Evolutionary conservation across 1,140 invertebrate genomes (phyloP), one percentile per base, ranked within the genome.

Genomic region (Drosophila varians): DNA sequence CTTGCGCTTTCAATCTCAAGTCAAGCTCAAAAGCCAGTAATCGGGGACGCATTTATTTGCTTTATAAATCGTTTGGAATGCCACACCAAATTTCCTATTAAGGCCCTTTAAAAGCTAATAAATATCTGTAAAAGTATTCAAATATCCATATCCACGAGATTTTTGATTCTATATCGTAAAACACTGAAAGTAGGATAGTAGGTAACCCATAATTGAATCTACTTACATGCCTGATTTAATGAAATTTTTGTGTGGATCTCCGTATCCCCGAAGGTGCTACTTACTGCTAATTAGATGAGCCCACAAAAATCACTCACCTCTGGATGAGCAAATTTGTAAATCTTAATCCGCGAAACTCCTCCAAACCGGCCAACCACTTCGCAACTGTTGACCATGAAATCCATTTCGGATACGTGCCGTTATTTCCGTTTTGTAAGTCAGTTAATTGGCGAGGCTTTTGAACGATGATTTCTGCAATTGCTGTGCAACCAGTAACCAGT

Each of bases 401-500:
- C 72, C 48, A 82, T 77, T 82, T 82, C 45, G 42, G 57, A 47
- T 86, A 86, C 80, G 80, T 86, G 82, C 64, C 70, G 62, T 76
- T 80, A 79, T 86, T 87, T 87, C 72, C 72, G 73, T 86, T 86
- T 86, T 86, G 82, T 87, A 86, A 87, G 82, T 75, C 53, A 74
- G 69, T 62, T 68, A 79, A 83, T 87, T 86, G 69, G 53, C 34
- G 40, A 71, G 9, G 28, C 46, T 38, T 60, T 31, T 9, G 12
- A 48, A 19, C 60, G 43, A 46, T 31, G 74, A 74, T 78, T 84
- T 74, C 46, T 69, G 80, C 68, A 79, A 86, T 80, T 73, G 68
- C 56, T 58, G 46, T 31, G 40, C 55, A 40, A 69, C 74, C n/a
- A n/a, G n/a, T n/a, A n/a, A 74, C 48, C 73, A 71, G 53, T 55